Base-by-base conservation (phyloP, 2,888 invertebrate species). In the Eudiplozoon nipponicum region DNA sequence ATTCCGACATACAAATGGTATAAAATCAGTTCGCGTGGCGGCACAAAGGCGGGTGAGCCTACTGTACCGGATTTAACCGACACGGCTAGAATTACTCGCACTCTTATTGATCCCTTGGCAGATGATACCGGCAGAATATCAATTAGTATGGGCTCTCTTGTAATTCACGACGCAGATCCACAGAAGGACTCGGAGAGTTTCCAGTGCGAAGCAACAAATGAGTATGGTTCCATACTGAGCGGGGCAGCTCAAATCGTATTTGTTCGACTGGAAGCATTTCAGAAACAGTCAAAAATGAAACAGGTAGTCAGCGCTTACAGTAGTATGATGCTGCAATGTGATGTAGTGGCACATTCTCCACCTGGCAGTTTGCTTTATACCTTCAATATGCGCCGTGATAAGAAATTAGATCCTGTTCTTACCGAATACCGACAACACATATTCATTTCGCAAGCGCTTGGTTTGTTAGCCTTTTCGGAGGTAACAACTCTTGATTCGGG, bases 401-500 rank as follows among this genome's bases (percentile, higher is more conserved):
- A 23, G 4, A 11, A 15, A 3, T 18, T 29, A 7, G 38, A 38
- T 11, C 38, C 38, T n/a, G 29, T 38, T 5, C 15, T 18, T 15
- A 13, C 38, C 3, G 28, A 17, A n/a, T 28, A 33, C 18, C 38
- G 38, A 7, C 26, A 9, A 17, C 18, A 22, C 5, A 15, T 38
- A 3, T 38, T 38, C 17, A 28, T 38, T 5, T 38, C 38, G 11
- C 38, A 38, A 17, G 38, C 38, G 7, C 28, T n/a, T 17, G 38
- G 38, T 18, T 13, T 29, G 18, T 5, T 38, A 4, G 38, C 29
- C 17, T 38, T 38, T 17, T 38, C 38, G 7, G 38, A 38, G 13
- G 22, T 38, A 4, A 38, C 38, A n/a, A 38, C 29, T 17, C 20
- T 40, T 38, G 81, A 81, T 59, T 65, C 70, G 47, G 80, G 77